Base-by-base conservation (phyloP, 2,888 invertebrate species). In the Noctua comes region DNA sequence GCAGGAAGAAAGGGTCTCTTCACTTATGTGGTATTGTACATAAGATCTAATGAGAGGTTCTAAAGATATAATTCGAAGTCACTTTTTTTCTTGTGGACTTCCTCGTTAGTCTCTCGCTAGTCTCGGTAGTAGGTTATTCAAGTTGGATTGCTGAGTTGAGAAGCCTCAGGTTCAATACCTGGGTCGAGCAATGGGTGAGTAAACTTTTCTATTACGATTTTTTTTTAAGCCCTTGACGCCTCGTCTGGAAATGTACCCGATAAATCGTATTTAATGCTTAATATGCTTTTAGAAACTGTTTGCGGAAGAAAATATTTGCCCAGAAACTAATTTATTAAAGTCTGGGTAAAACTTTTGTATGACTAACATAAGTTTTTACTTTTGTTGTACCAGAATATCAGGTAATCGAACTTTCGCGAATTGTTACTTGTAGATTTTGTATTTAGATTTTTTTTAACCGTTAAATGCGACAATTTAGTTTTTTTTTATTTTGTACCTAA, bases 311-410 rank as follows among this genome's bases (percentile, higher is more conserved):
- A 62, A 31, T 21, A 10, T 62, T 10, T 31, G 4, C 8, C 21
- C 5, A 24, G 24, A 24, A 13, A 40, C 13, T 7, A 24, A 64
- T 65, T 40, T 24, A 65, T 64, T 64, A 24, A 36, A 64, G 11
- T 24, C 18, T 40, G 5, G 46, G 43, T 68, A 68, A 62, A 62
- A 40, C 65, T 64, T 51, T 74, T 80, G 76, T 57, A 18, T 18
- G 31, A 2, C 16, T 40, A 36, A 74, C 81, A 79, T 65, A 65
- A 70, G 73, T n/a, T 68, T 43, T 21, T 11, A 51, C 27, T 74
- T 76, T 80, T 76, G 51, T 79, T 74, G 16, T 69, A 73, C 40
- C 46, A 18, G 11, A 83, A 57, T 48, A 54, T 18, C 64, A 40
- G 46, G 40, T 16, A 73, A 43, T 16, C 21, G 66, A 62, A 69